phyloP scores from a whole-genome alignment of 2,888 invertebrate genomes.

The Eristalis tenax region DNA sequence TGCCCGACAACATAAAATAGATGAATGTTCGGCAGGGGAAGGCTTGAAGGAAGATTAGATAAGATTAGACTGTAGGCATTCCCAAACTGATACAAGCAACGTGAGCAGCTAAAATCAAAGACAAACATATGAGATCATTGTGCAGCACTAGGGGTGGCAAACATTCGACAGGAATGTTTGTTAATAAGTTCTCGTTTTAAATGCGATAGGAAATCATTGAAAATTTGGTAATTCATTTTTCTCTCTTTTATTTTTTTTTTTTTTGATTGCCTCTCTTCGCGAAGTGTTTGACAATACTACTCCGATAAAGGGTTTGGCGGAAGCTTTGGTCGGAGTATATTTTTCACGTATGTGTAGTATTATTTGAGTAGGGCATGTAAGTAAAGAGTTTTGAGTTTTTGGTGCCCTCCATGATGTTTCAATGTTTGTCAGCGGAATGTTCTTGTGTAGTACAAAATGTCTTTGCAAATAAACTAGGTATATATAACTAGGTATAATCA shows the following conservation, averaged over 20 bases:
- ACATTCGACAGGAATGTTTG: slow-evolving; percentile 11
- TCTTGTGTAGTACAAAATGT: too few species aligned
- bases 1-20: slow-evolving; percentile 7
- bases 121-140: slow-evolving; percentile 47
- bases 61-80: slow-evolving; percentile 35
- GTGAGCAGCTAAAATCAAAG: slow-evolving; percentile 22
- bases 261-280: not conserved
- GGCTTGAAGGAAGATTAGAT: slow-evolving; percentile 16
- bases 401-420: too few species aligned
- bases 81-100: slow-evolving; percentile 15
- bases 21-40: slow-evolving; percentile 20
- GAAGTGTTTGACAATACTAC: not conserved
- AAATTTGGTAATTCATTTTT: not conserved
- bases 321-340: too few species aligned
- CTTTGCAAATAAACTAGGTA: too few species aligned
- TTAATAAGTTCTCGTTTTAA: slow-evolving; percentile 5
- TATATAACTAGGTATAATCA: too few species aligned
- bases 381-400: too few species aligned
- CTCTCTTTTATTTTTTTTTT: too few species aligned
- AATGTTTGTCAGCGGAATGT: too few species aligned
- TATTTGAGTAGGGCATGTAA: too few species aligned
- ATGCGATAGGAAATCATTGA: not conserved
- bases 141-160: slow-evolving; percentile 1
- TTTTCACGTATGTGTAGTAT: too few species aligned
- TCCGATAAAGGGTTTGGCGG: not conserved